Base-by-base conservation (phyloP, 2,113 vertebrate genomes). In the Paramormyrops kingsleyae region DNA sequence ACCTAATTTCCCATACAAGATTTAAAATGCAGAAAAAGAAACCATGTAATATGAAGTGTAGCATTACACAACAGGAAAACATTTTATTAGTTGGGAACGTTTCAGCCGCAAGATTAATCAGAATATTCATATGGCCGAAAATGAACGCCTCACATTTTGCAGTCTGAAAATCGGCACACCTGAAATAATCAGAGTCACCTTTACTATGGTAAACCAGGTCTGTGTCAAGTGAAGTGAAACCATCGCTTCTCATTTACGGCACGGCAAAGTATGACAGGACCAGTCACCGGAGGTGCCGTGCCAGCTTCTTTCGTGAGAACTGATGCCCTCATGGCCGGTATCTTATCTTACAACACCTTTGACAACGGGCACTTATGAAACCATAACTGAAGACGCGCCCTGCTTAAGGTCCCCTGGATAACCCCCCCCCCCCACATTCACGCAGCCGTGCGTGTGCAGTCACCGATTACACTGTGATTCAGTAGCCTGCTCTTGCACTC, bases 271-370 rank as follows among this genome's bases (percentile, higher is more conserved):
- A 13, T 44, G 17, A 24, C 83, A 84, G 4, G 77, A 12, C 47
- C 12, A 4, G 2, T 56, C 15, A 15, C 17, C 1, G 27, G 4
- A 13, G 10, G 2, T 0, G 0, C 49, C 0, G 10, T 39, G 13
- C 7, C 15, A 15, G 31, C 31, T 27, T 56, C 10, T 35, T 87
- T 53, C 27, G n/a, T 87, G 85, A 24, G 27, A 50, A 17, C 2
- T 27, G 49, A 87, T 21, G 31, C 39, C 85, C 49, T 53, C 44
- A 53, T 27, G 31, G 49, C 49, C 15, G 4, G 27, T 87, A 87
- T 50, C 85, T 87, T 87, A 87, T 87, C 85, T 80, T 56, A 39
- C 5, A 31, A 87, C 35, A 87, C 85, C 50, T 87, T 87, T 87
- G 50, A 52, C n/a, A 49, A 27, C n/a, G 0, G 7, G n/a, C 47